These are phyloP conservation scores for Aphodius sticticus DNA, from an alignment of 2,888 invertebrate genomes.

Conservation along the genomic window DNA sequence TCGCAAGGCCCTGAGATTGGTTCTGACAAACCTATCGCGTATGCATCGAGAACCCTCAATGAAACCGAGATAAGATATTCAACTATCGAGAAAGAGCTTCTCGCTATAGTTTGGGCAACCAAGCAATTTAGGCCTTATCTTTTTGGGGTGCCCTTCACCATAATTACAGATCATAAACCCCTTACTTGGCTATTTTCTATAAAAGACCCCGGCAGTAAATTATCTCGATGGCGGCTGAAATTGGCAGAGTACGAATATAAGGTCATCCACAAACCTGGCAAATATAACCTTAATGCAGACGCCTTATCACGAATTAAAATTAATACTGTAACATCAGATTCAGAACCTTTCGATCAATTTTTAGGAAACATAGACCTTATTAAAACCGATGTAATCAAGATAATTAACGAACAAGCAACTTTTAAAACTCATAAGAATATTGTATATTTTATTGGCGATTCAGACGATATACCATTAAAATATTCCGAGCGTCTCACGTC, in stretches of 20 bases:
- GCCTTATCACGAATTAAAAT: slow-evolving; percentile 14
- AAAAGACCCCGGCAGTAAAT: slow-evolving; percentile 11
- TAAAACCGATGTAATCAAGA: background rate
- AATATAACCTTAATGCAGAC: slow-evolving; percentile 19
- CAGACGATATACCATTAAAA: background rate
- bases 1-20: background rate
- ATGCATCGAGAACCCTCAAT: slow-evolving; percentile 23
- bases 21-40: slow-evolving; percentile 19
- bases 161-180: slow-evolving; percentile 22
- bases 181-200: slow-evolving; percentile 10
- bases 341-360: background rate
- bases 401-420: slow-evolving; percentile 15
- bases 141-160: slow-evolving; percentile 14
- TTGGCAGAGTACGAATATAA: slow-evolving; percentile 17
- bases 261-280: slow-evolving; percentile 18
- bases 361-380: background rate
- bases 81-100: slow-evolving; percentile 25
- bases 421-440: slow-evolving; percentile 4
- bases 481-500: background rate
- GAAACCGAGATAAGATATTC: slow-evolving; percentile 25
- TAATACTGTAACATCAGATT: background rate
- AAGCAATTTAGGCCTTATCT: slow-evolving; percentile 29
- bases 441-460: background rate
- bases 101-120: slow-evolving; percentile 23
- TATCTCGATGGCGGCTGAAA: slow-evolving; percentile 18